These are phyloP conservation scores for Urocitellus parryii DNA, from an alignment of 2,113 vertebrate genomes.

Conservation along the genomic window DNA sequence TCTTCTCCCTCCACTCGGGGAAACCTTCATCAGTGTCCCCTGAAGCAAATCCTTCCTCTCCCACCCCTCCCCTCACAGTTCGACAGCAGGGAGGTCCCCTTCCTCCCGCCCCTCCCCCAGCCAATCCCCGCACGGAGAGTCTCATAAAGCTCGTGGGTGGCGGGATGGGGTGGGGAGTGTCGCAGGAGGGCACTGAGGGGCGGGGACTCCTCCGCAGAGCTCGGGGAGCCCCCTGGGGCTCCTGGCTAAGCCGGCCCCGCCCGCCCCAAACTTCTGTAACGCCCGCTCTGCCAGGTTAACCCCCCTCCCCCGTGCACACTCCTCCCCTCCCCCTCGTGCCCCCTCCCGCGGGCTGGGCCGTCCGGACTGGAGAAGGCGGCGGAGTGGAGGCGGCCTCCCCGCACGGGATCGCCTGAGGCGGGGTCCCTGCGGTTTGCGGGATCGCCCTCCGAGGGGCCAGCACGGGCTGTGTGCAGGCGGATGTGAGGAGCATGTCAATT, in stretches of 20 bases:
- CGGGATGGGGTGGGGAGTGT: constrained; percentile 25
- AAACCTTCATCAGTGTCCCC: constrained; percentile 32
- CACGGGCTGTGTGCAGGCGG: constrained; percentile 51
- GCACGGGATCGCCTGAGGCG: neutral
- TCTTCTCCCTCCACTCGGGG: neutral
- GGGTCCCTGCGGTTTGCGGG: neutral
- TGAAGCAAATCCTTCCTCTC: neutral
- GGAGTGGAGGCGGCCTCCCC: neutral
- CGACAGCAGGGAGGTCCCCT: neutral
- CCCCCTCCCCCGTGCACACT: neutral
- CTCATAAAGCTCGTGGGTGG: neutral
- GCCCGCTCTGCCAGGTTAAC: neutral
- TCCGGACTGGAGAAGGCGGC: neutral
- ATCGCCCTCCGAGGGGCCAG: constrained; percentile 38
- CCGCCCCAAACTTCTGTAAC: constrained; percentile 56
- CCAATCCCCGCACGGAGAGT: neutral
- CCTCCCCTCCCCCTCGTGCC: no score
- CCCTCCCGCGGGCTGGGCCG: neutral
- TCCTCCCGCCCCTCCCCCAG: neutral
- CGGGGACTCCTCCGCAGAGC: constrained; percentile 13
- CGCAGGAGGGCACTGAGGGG: constrained; percentile 5
- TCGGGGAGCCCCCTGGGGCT: neutral
- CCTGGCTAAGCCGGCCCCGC: neutral
- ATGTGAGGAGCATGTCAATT: constrained; percentile 82
- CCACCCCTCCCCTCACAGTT: neutral